A percentile compares a stretch with the other conserved stretches of the same genome.
Evolutionary conservation across 2,797 vertebrate species (phyloP).

Genomic region (Ctenochaetus hawaiiensis): DNA sequence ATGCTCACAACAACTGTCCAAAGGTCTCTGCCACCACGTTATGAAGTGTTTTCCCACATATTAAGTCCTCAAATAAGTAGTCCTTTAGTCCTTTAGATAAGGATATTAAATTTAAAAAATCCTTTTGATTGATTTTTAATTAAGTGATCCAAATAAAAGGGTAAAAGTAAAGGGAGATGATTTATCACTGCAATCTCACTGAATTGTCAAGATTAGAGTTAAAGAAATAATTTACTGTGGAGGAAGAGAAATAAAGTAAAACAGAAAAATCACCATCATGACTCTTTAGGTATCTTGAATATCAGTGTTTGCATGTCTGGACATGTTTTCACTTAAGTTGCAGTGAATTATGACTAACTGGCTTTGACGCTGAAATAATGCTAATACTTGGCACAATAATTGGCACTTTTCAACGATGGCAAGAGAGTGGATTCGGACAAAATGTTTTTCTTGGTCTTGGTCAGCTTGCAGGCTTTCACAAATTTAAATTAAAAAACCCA

Average conservation of each 20-base stretch:
- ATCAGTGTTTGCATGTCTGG: neutral
- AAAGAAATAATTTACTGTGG: too few species aligned
- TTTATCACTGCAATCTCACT: neutral
- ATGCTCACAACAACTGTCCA: too few species aligned
- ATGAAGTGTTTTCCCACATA: too few species aligned
- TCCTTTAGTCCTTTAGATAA: too few species aligned
- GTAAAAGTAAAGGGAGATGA: neutral
- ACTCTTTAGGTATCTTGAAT: neutral
- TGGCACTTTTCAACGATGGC: neutral
- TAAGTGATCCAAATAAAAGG: neutral
- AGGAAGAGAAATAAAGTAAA: neutral
- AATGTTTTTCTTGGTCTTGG: neutral
- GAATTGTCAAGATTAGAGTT: neutral
- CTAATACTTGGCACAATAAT: neutral
- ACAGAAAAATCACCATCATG: neutral
- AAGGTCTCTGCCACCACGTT: too few species aligned
- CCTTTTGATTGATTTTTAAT: neutral
- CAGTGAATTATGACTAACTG: neutral
- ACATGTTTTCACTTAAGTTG: neutral
- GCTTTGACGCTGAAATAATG: neutral
- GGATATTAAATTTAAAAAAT: neutral
- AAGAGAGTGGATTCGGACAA: slow-evolving; percentile 1
- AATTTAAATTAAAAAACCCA: neutral
- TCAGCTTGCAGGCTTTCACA: slow-evolving; percentile 1
- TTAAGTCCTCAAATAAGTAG: too few species aligned